Conservation (phyloP, 2,113 vertebrate genomes). For the Sterna hirundo region DNA sequence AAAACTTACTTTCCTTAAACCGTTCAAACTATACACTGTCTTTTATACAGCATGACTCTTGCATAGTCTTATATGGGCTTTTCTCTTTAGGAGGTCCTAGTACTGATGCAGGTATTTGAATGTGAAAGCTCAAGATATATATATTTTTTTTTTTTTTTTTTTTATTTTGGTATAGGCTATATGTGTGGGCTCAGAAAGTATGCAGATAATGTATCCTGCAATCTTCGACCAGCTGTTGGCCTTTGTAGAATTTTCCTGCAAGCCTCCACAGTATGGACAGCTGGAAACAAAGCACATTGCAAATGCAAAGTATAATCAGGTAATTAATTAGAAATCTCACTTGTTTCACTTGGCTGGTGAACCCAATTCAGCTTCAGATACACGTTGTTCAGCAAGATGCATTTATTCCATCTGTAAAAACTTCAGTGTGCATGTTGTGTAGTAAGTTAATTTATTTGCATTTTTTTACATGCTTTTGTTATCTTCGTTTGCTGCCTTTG, state of each 20-base stretch:
- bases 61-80: neutral
- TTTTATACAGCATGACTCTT: neutral
- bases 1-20: neutral
- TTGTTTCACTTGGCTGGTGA: slow-evolving; percentile 31
- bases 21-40: neutral
- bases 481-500: neutral
- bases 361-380: neutral
- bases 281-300: slow-evolving; percentile 98
- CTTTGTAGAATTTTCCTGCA: slow-evolving; percentile 98
- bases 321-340: slow-evolving; percentile 61
- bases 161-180: slow-evolving; percentile 83
- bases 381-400: neutral
- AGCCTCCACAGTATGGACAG: slow-evolving; percentile 95
- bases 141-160: neutral
- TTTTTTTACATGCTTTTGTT: neutral
- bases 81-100: neutral
- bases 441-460: neutral
- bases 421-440: neutral
- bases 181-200: slow-evolving; percentile 93
- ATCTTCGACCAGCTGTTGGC: slow-evolving; percentile 96
- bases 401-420: neutral
- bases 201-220: slow-evolving; percentile 99
- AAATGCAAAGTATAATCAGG: slow-evolving; percentile 99
- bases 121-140: neutral
- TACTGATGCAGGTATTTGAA: neutral